Percentiles rank a stretch among this genome's conserved stretches.
Conservation (phyloP, 1,140 invertebrate species). For the Latrodectus geometricus region DNA sequence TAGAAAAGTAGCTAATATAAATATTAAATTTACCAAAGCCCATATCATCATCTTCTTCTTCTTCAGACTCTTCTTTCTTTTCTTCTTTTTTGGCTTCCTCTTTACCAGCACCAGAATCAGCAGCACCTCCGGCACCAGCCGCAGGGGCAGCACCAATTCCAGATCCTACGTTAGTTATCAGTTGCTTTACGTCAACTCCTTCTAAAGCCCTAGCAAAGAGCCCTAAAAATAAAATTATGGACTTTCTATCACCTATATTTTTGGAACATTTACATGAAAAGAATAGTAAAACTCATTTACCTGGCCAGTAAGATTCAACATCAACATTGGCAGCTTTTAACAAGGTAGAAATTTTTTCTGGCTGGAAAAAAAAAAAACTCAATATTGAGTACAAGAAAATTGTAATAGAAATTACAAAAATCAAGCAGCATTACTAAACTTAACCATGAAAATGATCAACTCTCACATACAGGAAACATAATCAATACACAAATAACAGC, state of each 20-base stretch:
- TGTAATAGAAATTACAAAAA: not conserved
- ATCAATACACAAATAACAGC: not conserved
- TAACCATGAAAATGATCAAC: too few relatives aligned
- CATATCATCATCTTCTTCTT: slow-evolving; percentile 94
- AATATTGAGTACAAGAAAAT: too few relatives aligned
- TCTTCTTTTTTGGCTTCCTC: slow-evolving; percentile 82
- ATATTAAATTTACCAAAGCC: slow-evolving; percentile 82
- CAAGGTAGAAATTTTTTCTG: slow-evolving; percentile 96
- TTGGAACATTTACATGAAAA: not conserved
- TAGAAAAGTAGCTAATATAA: not conserved
- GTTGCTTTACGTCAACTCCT: slow-evolving; percentile 91
- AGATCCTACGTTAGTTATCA: slow-evolving; percentile 95
- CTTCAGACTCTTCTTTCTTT: slow-evolving; percentile 80
- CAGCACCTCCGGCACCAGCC: slow-evolving; percentile 70
- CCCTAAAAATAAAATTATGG: slow-evolving; percentile 68
- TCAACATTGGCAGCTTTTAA: slow-evolving; percentile 95
- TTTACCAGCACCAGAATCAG: slow-evolving; percentile 67
- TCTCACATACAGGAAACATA: too few relatives aligned
- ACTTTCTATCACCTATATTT: not conserved
- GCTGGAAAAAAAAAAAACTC: slow-evolving; percentile 75
- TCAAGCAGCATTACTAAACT: not conserved
- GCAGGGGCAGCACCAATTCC: slow-evolving; percentile 86
- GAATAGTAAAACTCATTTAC: slow-evolving; percentile 64
- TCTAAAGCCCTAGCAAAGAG: slow-evolving; percentile 97
- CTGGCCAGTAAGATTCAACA: slow-evolving; percentile 98